phyloP scores from a whole-genome alignment of 2,113 vertebrate genomes.

The Dendropsophus ebraccatus region DNA sequence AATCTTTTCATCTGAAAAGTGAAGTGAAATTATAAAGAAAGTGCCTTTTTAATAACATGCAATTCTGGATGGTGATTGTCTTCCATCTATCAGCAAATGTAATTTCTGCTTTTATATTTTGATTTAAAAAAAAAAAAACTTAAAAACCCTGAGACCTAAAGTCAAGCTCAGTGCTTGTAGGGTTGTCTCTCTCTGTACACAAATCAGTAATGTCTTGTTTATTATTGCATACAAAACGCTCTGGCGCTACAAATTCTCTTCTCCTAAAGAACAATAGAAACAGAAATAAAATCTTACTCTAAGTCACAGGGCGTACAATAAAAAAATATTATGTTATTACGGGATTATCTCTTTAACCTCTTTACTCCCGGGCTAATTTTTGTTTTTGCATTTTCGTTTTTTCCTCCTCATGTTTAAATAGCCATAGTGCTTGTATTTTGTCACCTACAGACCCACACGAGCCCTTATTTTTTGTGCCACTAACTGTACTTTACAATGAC shows the following conservation, averaged over 20 bases:
- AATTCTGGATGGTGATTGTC: background rate
- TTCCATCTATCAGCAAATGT: constrained; percentile 51
- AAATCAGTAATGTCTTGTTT: background rate
- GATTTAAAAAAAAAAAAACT: background rate
- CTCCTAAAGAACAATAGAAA: too few species aligned
- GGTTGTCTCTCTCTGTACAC: background rate
- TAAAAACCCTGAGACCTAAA: background rate
- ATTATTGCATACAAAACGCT: background rate
- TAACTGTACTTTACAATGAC: too few species aligned
- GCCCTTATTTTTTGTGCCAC: too few species aligned
- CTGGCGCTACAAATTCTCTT: background rate
- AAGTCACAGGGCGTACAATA: too few species aligned
- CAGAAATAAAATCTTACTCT: too few species aligned
- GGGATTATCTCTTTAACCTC: too few species aligned
- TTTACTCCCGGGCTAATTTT: too few species aligned
- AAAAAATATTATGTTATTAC: too few species aligned
- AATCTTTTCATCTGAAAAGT: constrained; percentile 13
- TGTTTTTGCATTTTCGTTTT: too few species aligned
- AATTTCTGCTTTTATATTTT: constrained; percentile 50
- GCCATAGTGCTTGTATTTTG: too few species aligned
- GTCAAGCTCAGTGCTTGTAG: background rate
- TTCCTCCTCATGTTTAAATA: too few species aligned
- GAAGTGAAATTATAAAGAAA: constrained; percentile 25
- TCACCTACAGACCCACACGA: too few species aligned
- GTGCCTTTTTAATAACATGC: constrained; percentile 9